Base-by-base conservation (phyloP, 2,113 vertebrate genomes). In the Serinus canaria region DNA sequence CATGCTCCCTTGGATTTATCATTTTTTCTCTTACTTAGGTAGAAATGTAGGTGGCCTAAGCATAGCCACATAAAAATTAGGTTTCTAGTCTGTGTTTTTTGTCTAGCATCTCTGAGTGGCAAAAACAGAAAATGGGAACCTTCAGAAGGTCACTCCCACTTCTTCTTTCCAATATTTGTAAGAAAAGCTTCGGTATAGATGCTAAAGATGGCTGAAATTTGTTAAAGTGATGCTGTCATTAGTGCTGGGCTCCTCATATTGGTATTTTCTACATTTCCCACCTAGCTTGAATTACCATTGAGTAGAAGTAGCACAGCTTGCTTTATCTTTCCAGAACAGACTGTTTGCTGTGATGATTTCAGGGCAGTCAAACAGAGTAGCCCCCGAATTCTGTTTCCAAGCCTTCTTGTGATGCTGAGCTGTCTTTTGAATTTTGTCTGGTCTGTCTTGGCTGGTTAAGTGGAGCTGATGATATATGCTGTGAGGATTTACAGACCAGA, bases 311-410 rank as follows among this genome's bases (percentile, higher is more conserved):
- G 66, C n/a, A 37, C 0, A 1, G 18, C 89, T 93, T 81, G 41
- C 60, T 92, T 95, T 95, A 85, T 92, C 83, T 92, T 89, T 72
- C 46, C 24, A 43, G 63, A 84, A 24, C 91, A 96, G 80, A 37
- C 41, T 15, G 12, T 53, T 90, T 82, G 33, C 58, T 8, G 1
- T 59, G 66, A 39, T 76, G 77, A 67, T 93, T 93, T 96, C 75
- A 74, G 46, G 47, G 58, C 64, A 93, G 37, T 56, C 63, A 91
- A 70, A 87, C 58, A 73, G 41, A 76, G 64, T n/a, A 28, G 53
- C 12, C 86, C 66, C 31, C 0, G 1, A 53, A 41, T 77, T 87
- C 27, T 28, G 21, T 85, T 89, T 87, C 73, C 27, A 87, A 37
- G 33, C 33, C 70, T 76, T 81, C 49, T 79, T 59, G 24, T 64